Percentiles rank a stretch among this genome's conserved stretches.
phyloP scores from a whole-genome alignment of 2,888 invertebrate genomes.

The Aromia moschata region DNA sequence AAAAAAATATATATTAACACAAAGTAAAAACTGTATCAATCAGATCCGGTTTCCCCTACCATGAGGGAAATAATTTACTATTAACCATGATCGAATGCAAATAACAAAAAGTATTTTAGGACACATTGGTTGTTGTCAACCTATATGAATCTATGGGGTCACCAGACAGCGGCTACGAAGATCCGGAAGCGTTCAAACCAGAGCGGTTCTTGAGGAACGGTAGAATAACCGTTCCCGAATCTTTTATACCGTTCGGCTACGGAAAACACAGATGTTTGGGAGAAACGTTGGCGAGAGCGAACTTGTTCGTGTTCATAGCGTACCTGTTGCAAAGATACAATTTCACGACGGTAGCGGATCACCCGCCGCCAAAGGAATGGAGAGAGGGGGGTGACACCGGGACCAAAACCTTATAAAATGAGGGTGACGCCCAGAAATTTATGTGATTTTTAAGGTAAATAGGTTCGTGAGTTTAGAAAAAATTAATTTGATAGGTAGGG shows the following conservation, averaged over 20 bases:
- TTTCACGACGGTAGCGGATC: constrained; percentile 72
- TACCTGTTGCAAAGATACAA: constrained; percentile 78
- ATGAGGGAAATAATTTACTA: too few species aligned
- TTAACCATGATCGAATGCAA: too few species aligned
- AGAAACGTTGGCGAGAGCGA: constrained; percentile 79
- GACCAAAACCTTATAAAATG: constrained; percentile 77
- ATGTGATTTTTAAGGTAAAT: too few species aligned
- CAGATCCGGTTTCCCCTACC: too few species aligned
- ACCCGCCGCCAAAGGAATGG: constrained; percentile 72
- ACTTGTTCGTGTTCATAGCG: constrained; percentile 80
- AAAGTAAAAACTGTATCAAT: too few species aligned
- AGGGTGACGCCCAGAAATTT: constrained; percentile 62
- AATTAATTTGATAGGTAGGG: too few species aligned
- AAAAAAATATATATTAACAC: too few species aligned
- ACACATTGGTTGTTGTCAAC: constrained; percentile 83
- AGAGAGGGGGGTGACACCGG: constrained; percentile 83
- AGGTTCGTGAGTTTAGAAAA: too few species aligned
- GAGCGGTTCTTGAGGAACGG: constrained; percentile 77
- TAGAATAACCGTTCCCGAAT: constrained; percentile 69
- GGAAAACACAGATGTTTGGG: constrained; percentile 86
- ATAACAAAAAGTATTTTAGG: too few species aligned
- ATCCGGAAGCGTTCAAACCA: constrained; percentile 77
- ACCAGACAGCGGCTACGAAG: constrained; percentile 70
- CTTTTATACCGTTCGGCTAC: constrained; percentile 80
- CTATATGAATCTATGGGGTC: constrained; percentile 78